Evolutionary conservation across 2,113 vertebrate genomes (phyloP), one percentile per base, ranked within the genome.

Genomic region (Anas platyrhynchos): DNA sequence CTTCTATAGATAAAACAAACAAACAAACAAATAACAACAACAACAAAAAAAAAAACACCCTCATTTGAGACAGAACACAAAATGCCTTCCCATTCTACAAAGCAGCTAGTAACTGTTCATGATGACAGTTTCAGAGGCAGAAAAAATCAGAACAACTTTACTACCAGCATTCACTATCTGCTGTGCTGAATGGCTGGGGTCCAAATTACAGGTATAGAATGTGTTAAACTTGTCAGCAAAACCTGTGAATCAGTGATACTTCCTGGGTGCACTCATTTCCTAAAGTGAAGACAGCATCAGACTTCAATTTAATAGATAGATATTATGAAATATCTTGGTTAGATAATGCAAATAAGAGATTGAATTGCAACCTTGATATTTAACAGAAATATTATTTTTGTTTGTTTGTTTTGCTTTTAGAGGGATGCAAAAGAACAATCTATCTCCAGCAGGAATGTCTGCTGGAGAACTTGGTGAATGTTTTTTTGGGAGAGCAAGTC

Each of bases 381-480:
- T 66, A 82, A 55, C 16, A 36, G 79, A 91, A 92, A 72, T 25
- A 52, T 25, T 52, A 25, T 52, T 50, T 20, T 46, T 55, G 32
- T 59, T 44, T 74, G 50, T 25, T 52, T 59, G 34, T 38, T 86
- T 55, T 34, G 9, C 38, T 68, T 83, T 75, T 43, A 86, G 44
- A 22, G 82, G 66, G 88, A 59, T 91, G 67, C 48, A 80, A 62
- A 94, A 83, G 43, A 82, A 34, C 74, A 73, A 89, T 92, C 65
- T 91, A 50, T 92, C 41, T 41, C 41, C 13, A 41, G 41, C 41
- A 34, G 77, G 74, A 90, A 58, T 48, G 48, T 26, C 31, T 69
- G 22, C 59, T 92, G 71, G 48, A 95, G 41, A 83, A 85, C 80
- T 87, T 89, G 75, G 59, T 86, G 94, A 86, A 38, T 69, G 71